Evolutionary conservation across 2,888 invertebrate species (phyloP), one percentile per base, ranked within the genome.

Genomic region (Cheilosia vernalis): DNA sequence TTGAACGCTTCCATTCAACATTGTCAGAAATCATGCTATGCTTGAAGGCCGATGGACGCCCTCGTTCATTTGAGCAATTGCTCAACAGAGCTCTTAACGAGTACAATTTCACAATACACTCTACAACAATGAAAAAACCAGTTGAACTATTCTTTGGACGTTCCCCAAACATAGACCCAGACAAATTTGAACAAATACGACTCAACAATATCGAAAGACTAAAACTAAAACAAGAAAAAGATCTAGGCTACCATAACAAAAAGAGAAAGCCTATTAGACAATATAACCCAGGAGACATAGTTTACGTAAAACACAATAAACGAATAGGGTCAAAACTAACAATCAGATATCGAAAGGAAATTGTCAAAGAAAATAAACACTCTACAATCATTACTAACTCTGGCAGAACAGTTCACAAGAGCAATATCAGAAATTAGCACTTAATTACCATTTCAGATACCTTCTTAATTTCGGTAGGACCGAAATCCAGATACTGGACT

Each of bases 1-100:
- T 87, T 5, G 87, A 87, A 56, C 66, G 87, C 10, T 82, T 88
- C 33, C 84, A 87, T 51, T 87, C 82, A n/a, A 87, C 87, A 4
- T 60, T 87, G 5, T 33, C 70, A 1, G 21, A 87, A 60, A 87
- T 88, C 24, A 77, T 87, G 78, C 64, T 87, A 47, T 87, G 87
- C 49, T 58, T 86, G 74, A 87, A 40, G 55, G 44, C 17, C 42
- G 21, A 73, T 21, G 47, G 60, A 9, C 49, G n/a, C 15, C 24
- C 51, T 21, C 61, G 76, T 19, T 70, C 73, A 4, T 87, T 87
- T 69, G 58, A 82, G n/a, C 85, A 87, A 40, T 64, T 87, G 0
- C 49, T 85, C 4, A 77, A 87, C 33, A 33, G 73, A 42, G 74
- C 87, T 10, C 66, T 84, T 2, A 60, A 79, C 21, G 81, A 81